A percentile compares a stretch with the other conserved stretches of the same genome.
These are phyloP conservation scores for Dromiciops gliroides DNA, from an alignment of 2,113 vertebrate species.

Conservation along the genomic window DNA sequence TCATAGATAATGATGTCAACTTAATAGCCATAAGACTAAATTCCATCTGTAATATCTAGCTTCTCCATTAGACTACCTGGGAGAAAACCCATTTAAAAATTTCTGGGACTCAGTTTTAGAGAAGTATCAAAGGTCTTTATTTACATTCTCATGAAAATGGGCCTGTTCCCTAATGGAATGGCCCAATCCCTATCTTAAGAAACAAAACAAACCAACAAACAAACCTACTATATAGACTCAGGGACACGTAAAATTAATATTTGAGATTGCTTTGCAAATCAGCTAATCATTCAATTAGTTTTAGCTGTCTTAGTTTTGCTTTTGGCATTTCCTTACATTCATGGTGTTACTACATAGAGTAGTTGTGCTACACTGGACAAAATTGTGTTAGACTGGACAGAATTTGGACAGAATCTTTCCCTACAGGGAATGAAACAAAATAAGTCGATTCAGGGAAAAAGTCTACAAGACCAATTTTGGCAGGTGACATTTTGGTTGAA, in stretches of 20 bases:
- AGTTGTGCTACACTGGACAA: background rate
- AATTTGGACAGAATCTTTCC: background rate
- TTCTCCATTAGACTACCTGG: too few relatives aligned
- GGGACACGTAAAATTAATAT: background rate
- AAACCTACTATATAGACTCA: background rate
- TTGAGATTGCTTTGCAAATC: background rate
- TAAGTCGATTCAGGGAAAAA: background rate
- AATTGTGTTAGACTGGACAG: too few relatives aligned
- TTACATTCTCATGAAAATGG: too few relatives aligned
- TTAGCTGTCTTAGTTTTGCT: background rate
- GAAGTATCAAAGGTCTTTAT: too few relatives aligned
- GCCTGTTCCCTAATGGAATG: too few relatives aligned
- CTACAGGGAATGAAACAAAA: background rate
- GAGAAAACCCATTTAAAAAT: too few relatives aligned
- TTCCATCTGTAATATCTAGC: too few relatives aligned
- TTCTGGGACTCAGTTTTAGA: too few relatives aligned
- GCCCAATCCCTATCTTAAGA: background rate
- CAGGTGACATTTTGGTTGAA: background rate
- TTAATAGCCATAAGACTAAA: too few relatives aligned
- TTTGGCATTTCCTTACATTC: background rate
- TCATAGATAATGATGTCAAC: too few relatives aligned
- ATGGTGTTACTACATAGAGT: background rate
- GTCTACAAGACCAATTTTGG: background rate
- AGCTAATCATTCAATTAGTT: background rate
- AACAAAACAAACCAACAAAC: background rate